These are phyloP conservation scores for Esperia sulphurella DNA, from an alignment of 2,888 invertebrate genomes.

Conservation along the genomic window DNA sequence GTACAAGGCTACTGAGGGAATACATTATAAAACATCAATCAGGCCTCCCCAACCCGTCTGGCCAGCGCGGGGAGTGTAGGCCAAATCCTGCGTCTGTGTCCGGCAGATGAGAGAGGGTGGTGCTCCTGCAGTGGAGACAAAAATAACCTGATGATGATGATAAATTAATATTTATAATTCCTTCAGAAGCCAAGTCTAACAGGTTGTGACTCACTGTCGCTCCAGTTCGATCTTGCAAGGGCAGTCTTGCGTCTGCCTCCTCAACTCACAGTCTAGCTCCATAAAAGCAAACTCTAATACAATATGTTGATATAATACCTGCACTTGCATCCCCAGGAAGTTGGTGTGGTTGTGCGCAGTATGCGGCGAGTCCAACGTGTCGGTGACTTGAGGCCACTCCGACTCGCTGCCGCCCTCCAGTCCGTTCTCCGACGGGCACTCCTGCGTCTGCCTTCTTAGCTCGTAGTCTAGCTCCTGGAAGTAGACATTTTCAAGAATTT, in stretches of 20 bases:
- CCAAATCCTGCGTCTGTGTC: too few relatives aligned
- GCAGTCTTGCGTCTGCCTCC: constrained; percentile 81
- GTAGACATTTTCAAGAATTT: too few relatives aligned
- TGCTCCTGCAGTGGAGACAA: too few relatives aligned
- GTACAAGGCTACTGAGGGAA: too few relatives aligned
- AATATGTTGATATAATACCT: background rate
- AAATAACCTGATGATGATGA: too few relatives aligned
- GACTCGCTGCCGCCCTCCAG: constrained; percentile 73
- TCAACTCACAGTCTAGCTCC: constrained; percentile 89
- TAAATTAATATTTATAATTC: too few relatives aligned
- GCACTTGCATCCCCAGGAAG: constrained; percentile 77
- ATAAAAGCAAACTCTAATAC: too few relatives aligned
- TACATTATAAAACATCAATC: too few relatives aligned
- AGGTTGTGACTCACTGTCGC: constrained; percentile 63
- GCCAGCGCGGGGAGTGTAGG: too few relatives aligned
- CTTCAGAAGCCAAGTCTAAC: constrained; percentile 68
- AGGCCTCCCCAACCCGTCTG: too few relatives aligned
- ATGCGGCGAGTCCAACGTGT: constrained; percentile 77
- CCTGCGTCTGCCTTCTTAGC: constrained; percentile 82
- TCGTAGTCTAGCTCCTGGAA: constrained; percentile 87
- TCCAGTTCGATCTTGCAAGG: constrained; percentile 78
- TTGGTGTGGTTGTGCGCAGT: constrained; percentile 77
- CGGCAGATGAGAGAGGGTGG: too few relatives aligned
- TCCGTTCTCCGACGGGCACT: constrained; percentile 78
- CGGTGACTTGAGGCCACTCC: constrained; percentile 85